phyloP scores from a whole-genome alignment of 2,888 invertebrate genomes.

The Proisotoma minuta region DNA sequence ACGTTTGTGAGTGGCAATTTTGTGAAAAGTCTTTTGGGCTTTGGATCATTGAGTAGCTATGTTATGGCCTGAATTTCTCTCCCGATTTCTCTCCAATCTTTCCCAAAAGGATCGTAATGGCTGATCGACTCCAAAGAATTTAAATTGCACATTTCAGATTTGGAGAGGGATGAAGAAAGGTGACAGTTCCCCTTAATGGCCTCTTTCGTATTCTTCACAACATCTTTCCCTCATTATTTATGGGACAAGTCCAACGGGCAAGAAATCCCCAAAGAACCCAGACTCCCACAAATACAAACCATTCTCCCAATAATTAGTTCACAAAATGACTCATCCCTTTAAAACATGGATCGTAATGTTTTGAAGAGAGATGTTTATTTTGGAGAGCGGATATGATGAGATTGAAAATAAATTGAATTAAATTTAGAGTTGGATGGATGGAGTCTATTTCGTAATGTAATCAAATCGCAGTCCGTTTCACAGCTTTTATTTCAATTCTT shows the following conservation, averaged over 20 bases:
- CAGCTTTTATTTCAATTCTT: no score
- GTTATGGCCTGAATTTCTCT: no score
- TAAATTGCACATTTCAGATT: slow-evolving; percentile 47
- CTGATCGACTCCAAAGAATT: slow-evolving; percentile 48
- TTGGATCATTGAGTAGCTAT: no score
- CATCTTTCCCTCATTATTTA: slow-evolving; percentile 37
- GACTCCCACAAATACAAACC: neutral
- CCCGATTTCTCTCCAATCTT: neutral
- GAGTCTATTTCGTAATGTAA: no score
- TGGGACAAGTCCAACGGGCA: slow-evolving; percentile 46
- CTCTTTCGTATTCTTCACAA: slow-evolving; percentile 10
- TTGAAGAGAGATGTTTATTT: no score
- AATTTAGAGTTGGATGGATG: no score
- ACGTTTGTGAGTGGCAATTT: neutral
- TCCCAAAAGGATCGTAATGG: slow-evolving; percentile 44
- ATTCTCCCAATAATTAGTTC: no score
- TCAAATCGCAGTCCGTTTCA: no score
- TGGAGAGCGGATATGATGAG: no score
- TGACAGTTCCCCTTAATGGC: slow-evolving; percentile 5
- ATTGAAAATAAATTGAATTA: no score
- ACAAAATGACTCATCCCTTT: no score
- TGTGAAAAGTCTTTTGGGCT: neutral
- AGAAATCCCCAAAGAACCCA: neutral
- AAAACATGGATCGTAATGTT: no score
- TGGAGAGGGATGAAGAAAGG: slow-evolving; percentile 9